phyloP scores from a whole-genome alignment of 2,888 invertebrate species.

The Hedychridium roseum region DNA sequence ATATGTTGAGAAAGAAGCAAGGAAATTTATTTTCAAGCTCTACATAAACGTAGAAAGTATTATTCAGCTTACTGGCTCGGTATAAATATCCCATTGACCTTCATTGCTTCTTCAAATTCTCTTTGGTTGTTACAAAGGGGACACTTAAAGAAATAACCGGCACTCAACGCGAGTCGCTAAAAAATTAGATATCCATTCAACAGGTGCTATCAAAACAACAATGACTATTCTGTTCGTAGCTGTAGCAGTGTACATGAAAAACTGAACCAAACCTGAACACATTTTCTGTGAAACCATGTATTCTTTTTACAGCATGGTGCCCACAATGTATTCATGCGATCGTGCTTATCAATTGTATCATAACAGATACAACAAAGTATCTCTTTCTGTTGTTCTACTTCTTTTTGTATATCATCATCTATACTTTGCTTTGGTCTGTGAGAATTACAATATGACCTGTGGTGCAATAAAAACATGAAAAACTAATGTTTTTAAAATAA shows the following conservation, averaged over 20 bases:
- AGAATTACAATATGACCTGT: conserved; percentile 72
- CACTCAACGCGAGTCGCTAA: conserved; percentile 75
- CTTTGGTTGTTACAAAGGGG: conserved; percentile 81
- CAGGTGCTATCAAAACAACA: not conserved
- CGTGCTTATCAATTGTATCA: conserved; percentile 66
- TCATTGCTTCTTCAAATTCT: conserved; percentile 70
- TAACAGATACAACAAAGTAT: conserved; percentile 76
- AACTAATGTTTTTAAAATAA: conserved; percentile 6
- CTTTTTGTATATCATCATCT: conserved; percentile 44
- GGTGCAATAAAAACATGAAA: conserved; percentile 6
- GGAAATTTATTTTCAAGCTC: not conserved
- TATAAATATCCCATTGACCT: conserved; percentile 77
- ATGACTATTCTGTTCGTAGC: not conserved
- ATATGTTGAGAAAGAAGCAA: not conserved
- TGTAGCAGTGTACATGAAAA: not conserved
- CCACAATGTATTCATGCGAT: conserved; percentile 67
- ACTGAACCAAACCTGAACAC: conserved; percentile 69
- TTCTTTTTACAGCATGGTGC: conserved; percentile 80
- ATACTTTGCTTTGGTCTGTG: conserved; percentile 70
- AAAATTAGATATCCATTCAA: conserved; percentile 29
- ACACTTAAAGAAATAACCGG: conserved; percentile 86
- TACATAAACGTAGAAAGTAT: conserved; percentile 2
- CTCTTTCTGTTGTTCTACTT: conserved; percentile 41
- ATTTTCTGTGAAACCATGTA: conserved; percentile 79
- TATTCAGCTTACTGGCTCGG: conserved; percentile 74